phyloP scores from a whole-genome alignment of 2,888 invertebrate species.

The Amphiduros pacificus region DNA sequence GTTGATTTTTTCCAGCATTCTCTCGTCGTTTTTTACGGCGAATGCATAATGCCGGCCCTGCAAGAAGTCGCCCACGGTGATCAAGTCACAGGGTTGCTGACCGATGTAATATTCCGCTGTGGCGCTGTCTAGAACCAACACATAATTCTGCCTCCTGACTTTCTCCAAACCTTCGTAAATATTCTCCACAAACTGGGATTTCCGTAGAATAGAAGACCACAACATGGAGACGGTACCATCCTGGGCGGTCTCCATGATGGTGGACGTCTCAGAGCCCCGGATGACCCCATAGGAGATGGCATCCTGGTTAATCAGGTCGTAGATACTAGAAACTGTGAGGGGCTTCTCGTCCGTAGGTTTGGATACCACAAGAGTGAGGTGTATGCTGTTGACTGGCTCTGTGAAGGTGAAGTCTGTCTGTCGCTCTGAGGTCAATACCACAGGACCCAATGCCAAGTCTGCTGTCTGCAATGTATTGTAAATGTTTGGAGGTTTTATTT shows the following conservation, averaged over 20 bases:
- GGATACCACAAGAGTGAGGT: not conserved
- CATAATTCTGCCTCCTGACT: slow-evolving; percentile 4
- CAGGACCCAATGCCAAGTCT: slow-evolving; percentile 18
- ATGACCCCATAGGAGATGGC: not conserved
- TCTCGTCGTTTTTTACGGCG: slow-evolving; percentile 4
- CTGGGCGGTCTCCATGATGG: not conserved
- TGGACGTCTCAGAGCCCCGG: not conserved
- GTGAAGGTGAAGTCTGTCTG: slow-evolving; percentile 14
- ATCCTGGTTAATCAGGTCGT: not conserved
- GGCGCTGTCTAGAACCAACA: slow-evolving; percentile 6
- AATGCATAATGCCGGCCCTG: slow-evolving; percentile 13
- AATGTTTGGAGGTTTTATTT: too few relatives aligned
- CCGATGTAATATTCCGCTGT: slow-evolving; percentile 17
- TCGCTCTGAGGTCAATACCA: slow-evolving; percentile 2
- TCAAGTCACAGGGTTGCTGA: slow-evolving; percentile 22
- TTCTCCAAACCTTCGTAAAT: slow-evolving; percentile 19
- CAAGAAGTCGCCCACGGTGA: not conserved
- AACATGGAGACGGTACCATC: not conserved
- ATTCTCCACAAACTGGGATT: slow-evolving; percentile 8
- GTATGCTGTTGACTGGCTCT: too few relatives aligned
- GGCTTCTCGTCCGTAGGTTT: not conserved
- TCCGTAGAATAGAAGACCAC: not conserved
- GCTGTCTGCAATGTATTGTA: too few relatives aligned
- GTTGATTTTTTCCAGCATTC: slow-evolving; percentile 7
- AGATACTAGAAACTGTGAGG: not conserved